Evolutionary conservation across 2,113 vertebrate species (phyloP), one percentile per base, ranked within the genome.

Genomic region (Myxocyprinus asiaticus): DNA sequence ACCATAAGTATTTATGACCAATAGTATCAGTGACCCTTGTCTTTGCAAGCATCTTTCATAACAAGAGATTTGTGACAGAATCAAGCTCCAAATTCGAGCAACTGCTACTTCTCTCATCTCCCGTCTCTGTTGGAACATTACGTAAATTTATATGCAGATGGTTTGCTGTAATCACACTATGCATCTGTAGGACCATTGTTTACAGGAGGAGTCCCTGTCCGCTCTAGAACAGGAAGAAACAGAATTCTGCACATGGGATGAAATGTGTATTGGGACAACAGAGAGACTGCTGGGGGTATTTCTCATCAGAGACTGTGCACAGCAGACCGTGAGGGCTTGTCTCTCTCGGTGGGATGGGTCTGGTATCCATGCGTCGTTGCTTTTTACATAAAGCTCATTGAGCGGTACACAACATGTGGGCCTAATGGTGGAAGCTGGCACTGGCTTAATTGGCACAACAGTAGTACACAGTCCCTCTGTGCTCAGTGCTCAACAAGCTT

Each of bases 351-450:
- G 76, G 59, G 22, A 48, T 67, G 14, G n/a, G 42, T 61, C 61
- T 33, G 58, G 43, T 12, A 43, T 56, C 44, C 58, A 17, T 77
- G 44, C 63, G 9, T 9, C 43, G 61, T 45, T 44, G 66, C 70
- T 82, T 67, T 17, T 76, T 63, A 47, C 77, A 78, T 72, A 82
- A 69, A 65, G 47, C 17, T 62, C 67, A 48, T 56, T 61, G 58
- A 56, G 53, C n/a, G 8, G 68, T 81, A 75, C 75, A 78, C 69
- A 78, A 68, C 79, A 51, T 69, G 56, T 70, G 59, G 53, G 67
- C 53, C 48, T 83, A 80, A 62, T 83, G 73, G 66, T 67, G 43
- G 61, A 67, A 61, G 62, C 55, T 81, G 71, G 79, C 71, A 59
- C 48, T 17, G 17, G 58, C 67, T 67, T 77, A 68, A 67, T 56